These are phyloP conservation scores for Charaxes varanes DNA, from an alignment of 1,140 invertebrate genomes.

Conservation along the genomic window DNA sequence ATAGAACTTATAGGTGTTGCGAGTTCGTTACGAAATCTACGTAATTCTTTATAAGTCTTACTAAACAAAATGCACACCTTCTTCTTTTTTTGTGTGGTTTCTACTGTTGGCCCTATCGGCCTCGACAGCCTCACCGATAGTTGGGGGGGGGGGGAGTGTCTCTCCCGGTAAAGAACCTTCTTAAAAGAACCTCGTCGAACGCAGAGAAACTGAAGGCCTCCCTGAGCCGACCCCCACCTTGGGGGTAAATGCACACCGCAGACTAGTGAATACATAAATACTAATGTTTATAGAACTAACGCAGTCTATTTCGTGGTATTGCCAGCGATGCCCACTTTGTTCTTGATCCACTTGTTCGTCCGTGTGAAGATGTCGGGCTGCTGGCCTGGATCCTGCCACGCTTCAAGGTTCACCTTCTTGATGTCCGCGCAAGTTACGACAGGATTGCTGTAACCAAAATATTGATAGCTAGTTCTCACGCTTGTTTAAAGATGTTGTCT, in stretches of 20 bases:
- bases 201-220: no score
- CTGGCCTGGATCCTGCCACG: constrained; percentile 57
- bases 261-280: constrained; percentile 8
- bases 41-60: background rate
- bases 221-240: no score
- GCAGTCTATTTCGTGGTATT: constrained; percentile 51
- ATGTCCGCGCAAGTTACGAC: constrained; percentile 55
- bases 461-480: no score
- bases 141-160: no score
- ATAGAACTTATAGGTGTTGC: no score
- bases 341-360: constrained; percentile 65
- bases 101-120: no score
- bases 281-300: constrained; percentile 9
- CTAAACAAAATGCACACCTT: constrained; percentile 5
- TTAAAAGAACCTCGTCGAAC: no score
- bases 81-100: no score
- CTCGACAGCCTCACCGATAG: no score
- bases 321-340: constrained; percentile 38
- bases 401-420: constrained; percentile 60
- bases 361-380: constrained; percentile 62
- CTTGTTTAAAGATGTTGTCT: no score
- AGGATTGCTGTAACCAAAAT: constrained; percentile 50
- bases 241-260: constrained; percentile 6
- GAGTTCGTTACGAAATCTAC: no score
- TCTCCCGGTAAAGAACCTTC: no score